phyloP scores from a whole-genome alignment of 2,797 vertebrate genomes.

The Periparus ater region DNA sequence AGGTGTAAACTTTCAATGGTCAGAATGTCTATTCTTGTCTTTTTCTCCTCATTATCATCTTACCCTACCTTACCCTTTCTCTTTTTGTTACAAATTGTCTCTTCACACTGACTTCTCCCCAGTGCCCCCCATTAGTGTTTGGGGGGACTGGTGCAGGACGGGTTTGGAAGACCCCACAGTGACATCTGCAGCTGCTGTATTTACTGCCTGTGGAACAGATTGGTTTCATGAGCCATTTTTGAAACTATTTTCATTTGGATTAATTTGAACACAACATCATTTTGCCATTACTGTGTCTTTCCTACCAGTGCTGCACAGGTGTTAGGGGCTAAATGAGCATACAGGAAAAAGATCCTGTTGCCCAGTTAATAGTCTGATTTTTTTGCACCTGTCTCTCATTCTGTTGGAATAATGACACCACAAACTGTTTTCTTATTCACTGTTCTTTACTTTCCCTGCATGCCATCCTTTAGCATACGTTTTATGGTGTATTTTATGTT shows the following conservation, averaged over 20 bases:
- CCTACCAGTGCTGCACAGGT: neutral
- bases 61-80: neutral
- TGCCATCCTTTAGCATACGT: neutral
- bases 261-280: neutral
- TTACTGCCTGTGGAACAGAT: neutral
- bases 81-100: neutral
- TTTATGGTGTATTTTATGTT: neutral
- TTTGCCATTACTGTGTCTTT: neutral
- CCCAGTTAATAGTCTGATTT: neutral
- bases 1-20: neutral
- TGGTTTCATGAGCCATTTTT: neutral
- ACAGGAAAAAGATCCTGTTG: neutral
- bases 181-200: neutral
- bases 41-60: neutral
- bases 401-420: neutral
- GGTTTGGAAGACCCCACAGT: neutral
- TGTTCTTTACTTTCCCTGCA: neutral
- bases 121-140: neutral
- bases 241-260: neutral
- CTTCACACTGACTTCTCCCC: neutral
- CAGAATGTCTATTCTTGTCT: neutral
- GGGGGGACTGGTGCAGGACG: neutral
- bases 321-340: neutral
- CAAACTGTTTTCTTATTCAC: neutral
- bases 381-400: neutral